A percentile compares a stretch with the other conserved stretches of the same genome.
Evolutionary conservation across 1,140 invertebrate genomes (phyloP).

Genomic region (Macrocentrus cingulum): DNA sequence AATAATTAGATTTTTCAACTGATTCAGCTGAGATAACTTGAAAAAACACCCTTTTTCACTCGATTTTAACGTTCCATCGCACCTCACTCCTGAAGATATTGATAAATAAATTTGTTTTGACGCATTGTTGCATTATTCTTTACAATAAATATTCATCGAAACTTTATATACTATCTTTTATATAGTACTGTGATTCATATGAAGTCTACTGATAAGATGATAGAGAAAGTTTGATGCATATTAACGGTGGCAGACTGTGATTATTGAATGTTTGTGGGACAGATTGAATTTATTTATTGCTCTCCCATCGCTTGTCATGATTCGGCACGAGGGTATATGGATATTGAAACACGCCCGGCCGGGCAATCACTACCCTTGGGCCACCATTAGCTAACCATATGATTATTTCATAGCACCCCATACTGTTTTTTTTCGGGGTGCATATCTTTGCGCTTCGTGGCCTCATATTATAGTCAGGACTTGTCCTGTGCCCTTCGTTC

Average conservation of each 20-base stretch:
- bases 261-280: constrained; percentile 42
- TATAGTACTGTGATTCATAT: too few relatives aligned
- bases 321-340: neutral
- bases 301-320: constrained; percentile 27
- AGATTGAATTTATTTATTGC: constrained; percentile 32
- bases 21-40: too few relatives aligned
- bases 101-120: too few relatives aligned
- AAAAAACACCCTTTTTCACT: too few relatives aligned
- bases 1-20: too few relatives aligned
- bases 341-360: constrained; percentile 33
- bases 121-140: too few relatives aligned
- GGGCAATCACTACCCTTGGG: constrained; percentile 48
- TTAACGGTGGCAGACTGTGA: constrained; percentile 43
- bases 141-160: too few relatives aligned
- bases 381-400: constrained; percentile 60
- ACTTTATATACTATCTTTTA: too few relatives aligned
- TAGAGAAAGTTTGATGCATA: neutral
- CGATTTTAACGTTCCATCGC: too few relatives aligned
- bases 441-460: constrained; percentile 48
- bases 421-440: constrained; percentile 41
- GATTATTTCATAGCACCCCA: constrained; percentile 57
- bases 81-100: too few relatives aligned
- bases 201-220: neutral
- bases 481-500: neutral
- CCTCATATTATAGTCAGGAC: neutral